Conservation (phyloP, 2,797 vertebrate species). For the Heterohyrax brucei region DNA sequence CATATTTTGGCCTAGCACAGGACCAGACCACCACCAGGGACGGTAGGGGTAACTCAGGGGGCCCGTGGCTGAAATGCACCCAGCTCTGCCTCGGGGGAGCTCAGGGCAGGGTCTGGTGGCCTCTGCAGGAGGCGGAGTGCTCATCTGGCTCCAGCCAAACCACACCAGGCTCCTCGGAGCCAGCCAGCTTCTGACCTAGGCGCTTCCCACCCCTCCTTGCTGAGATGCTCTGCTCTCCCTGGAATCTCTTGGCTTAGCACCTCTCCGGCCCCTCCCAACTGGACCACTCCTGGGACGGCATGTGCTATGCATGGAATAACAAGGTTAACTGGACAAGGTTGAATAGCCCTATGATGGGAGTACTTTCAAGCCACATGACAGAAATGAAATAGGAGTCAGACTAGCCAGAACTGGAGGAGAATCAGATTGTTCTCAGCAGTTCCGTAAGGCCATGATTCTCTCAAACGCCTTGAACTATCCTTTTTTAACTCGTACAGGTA, state of each 20-base stretch:
- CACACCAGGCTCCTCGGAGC: not conserved
- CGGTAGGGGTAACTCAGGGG: slow-evolving; percentile 64
- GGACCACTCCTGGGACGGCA: slow-evolving; percentile 79
- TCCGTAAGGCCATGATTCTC: not conserved
- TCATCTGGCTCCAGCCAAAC: slow-evolving; percentile 24
- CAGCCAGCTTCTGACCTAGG: not conserved
- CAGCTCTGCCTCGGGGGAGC: not conserved
- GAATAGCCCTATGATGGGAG: slow-evolving; percentile 51
- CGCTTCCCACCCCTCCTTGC: slow-evolving; percentile 55
- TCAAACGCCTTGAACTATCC: not conserved
- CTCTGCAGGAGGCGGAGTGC: not conserved
- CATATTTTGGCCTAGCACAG: slow-evolving; percentile 76
- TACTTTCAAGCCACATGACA: slow-evolving; percentile 58
- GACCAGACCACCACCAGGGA: slow-evolving; percentile 72
- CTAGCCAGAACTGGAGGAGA: slow-evolving; percentile 4
- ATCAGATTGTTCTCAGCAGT: not conserved
- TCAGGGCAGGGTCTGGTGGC: not conserved
- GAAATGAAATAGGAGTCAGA: slow-evolving; percentile 33
- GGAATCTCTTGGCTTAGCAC: slow-evolving; percentile 82
- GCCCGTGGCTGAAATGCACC: not conserved
- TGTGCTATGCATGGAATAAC: slow-evolving; percentile 79
- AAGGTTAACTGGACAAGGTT: slow-evolving; percentile 77
- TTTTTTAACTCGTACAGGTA: not conserved
- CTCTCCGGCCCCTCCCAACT: slow-evolving; percentile 72
- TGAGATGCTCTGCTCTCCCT: slow-evolving; percentile 61